These are phyloP conservation scores for Nesidiocoris tenuis DNA, from an alignment of 2,888 invertebrate genomes.

Conservation along the genomic window DNA sequence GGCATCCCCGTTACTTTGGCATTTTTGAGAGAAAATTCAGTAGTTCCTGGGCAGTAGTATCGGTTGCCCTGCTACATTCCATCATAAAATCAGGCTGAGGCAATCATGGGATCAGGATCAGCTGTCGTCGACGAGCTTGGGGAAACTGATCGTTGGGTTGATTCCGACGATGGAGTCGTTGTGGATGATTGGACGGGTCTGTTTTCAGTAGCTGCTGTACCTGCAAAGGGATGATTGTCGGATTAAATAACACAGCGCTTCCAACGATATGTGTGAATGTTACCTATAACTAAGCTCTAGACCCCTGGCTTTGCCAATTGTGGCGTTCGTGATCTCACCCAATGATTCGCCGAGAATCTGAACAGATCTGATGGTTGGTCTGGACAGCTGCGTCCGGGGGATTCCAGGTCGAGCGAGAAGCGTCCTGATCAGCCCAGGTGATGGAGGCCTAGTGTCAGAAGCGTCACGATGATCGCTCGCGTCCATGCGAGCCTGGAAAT, in stretches of 20 bases:
- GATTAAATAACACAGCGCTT: background rate
- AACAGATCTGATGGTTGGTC: constrained; percentile 44
- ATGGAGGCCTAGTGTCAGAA: constrained; percentile 47
- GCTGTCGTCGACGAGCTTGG: constrained; percentile 31
- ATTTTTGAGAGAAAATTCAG: no score
- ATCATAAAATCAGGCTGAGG: constrained; percentile 37
- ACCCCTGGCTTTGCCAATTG: no score
- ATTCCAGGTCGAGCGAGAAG: constrained; percentile 49
- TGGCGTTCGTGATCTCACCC: no score
- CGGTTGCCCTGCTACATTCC: no score
- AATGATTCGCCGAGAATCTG: constrained; percentile 44
- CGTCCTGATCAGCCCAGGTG: constrained; percentile 51
- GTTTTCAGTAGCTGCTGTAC: constrained; percentile 31
- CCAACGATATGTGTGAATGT: background rate
- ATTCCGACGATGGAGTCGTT: constrained; percentile 5
- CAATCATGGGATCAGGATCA: constrained; percentile 44
- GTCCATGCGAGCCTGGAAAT: constrained; percentile 43
- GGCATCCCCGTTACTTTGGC: no score
- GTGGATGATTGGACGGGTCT: constrained; percentile 8
- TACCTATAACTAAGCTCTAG: background rate
- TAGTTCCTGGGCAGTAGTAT: no score
- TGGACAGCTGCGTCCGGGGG: constrained; percentile 19
- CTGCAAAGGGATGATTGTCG: background rate
- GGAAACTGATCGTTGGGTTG: background rate
- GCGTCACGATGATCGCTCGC: constrained; percentile 45